Evolutionary conservation across 1,140 invertebrate genomes (phyloP).

Genomic region (Drosophila kepulauana): DNA sequence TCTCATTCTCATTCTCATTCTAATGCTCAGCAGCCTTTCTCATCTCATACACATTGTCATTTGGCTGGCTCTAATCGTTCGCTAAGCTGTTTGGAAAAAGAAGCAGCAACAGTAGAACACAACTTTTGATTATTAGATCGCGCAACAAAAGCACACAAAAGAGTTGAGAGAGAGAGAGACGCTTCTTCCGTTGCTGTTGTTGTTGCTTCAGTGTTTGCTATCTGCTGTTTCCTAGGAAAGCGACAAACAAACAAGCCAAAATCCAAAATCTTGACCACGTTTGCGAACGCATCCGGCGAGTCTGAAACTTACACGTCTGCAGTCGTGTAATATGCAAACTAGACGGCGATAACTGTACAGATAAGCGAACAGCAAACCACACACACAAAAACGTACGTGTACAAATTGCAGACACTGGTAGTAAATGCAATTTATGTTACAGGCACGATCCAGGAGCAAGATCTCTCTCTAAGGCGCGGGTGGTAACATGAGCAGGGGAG

Average conservation of each 20-base stretch:
- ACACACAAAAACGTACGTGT: constrained; percentile 28
- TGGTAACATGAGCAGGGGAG: not conserved
- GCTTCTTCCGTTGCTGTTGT: constrained; percentile 10
- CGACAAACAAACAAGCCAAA: constrained; percentile 38
- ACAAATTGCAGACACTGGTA: constrained; percentile 72
- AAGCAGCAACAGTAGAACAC: constrained; percentile 26
- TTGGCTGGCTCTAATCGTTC: constrained; percentile 60
- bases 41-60: constrained; percentile 34
- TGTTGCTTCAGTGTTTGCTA: constrained; percentile 41
- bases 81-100: constrained; percentile 64
- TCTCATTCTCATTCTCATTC: constrained; percentile 46
- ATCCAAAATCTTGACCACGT: constrained; percentile 65
- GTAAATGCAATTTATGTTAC: constrained; percentile 65
- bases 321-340: constrained; percentile 81
- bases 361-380: constrained; percentile 51
- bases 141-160: constrained; percentile 36
- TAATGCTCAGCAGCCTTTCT: constrained; percentile 33
- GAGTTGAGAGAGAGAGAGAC: constrained; percentile 8
- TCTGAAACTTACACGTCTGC: constrained; percentile 67
- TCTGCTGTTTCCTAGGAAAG: constrained; percentile 67
- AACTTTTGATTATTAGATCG: constrained; percentile 66
- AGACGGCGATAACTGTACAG: constrained; percentile 80
- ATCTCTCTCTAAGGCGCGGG: not conserved
- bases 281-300: constrained; percentile 71
- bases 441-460: constrained; percentile 48